Base-by-base conservation (phyloP, 2,888 invertebrate species). In the Ornithoptera alexandrae region DNA sequence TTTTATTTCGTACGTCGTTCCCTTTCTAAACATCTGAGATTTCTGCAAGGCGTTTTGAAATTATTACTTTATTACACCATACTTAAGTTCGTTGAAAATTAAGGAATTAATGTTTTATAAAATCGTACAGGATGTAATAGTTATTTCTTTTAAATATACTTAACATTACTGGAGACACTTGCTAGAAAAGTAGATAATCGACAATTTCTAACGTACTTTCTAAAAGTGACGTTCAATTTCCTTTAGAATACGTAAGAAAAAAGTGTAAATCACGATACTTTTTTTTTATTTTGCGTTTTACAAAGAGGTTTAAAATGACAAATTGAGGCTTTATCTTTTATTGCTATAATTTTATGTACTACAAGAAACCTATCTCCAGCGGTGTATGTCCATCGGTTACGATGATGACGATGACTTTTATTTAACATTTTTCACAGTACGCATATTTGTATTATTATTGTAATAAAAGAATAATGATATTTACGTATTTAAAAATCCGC, bases 171-270 rank as follows among this genome's bases (percentile, higher is more conserved):
- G 0, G 18, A 24, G 15, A 24, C 50, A 22, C 64, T 53, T 8
- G 60, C 53, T 64, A 60, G 68, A 42, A 68, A 68, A 60, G 68
- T 22, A 18, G 60, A 60, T 53, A 24, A 60, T 59, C 63, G 53
- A 64, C 39, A 64, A 30, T 65, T 64, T 65, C 53, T 53, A 50
- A 17, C n/a, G 58, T 36, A 50, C 59, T 68, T 68, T 68, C 64
- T 60, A 64, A 20, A 53, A 24, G 59, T 59, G 58, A 42, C 58
- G 24, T 22, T 18, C 39, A 57, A 65, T 65, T 58, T 65, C 57
- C 58, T 42, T 58, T 39, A 17, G 65, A 18, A 7, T 22, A n/a
- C 5, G n/a, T 5, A 18, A 53, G 18, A 53, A 53, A 53, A 53
- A 53, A 46, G 46, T 46, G 12, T 46, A 15, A 15, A 46, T 12